Conservation (phyloP, 2,797 vertebrate genomes). For the Streptopelia turtur region DNA sequence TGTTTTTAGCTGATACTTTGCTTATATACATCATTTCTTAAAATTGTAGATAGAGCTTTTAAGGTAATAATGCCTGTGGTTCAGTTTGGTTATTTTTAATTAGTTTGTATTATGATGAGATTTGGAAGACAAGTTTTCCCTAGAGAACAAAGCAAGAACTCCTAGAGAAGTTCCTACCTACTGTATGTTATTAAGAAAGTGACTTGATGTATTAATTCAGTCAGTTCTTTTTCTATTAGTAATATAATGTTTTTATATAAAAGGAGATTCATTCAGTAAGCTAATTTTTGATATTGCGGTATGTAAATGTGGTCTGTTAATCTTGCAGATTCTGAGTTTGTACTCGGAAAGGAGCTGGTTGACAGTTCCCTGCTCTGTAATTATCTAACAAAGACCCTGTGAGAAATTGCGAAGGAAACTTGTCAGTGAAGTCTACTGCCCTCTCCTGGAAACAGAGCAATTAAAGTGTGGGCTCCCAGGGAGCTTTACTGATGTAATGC, state of each 20-base stretch:
- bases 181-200: not conserved
- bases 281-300: not conserved
- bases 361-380: not conserved
- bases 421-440: conserved; percentile 17
- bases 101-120: not conserved
- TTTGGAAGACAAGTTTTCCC: not conserved
- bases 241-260: not conserved
- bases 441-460: conserved; percentile 47
- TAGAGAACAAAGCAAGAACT: not conserved
- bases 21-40: not conserved
- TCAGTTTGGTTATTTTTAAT: not conserved
- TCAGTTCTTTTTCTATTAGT: not conserved
- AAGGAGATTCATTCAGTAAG: not conserved
- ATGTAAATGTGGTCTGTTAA: not conserved
- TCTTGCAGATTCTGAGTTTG: not conserved
- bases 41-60: not conserved
- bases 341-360: not conserved
- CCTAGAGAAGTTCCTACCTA: not conserved
- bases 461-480: not conserved
- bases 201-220: not conserved
- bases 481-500: rapidly evolving
- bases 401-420: not conserved
- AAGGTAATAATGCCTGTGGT: not conserved
- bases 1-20: not conserved
- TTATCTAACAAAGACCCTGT: not conserved